Evolutionary conservation across 2,113 vertebrate species (phyloP).

Genomic region (Pipa parva): DNA sequence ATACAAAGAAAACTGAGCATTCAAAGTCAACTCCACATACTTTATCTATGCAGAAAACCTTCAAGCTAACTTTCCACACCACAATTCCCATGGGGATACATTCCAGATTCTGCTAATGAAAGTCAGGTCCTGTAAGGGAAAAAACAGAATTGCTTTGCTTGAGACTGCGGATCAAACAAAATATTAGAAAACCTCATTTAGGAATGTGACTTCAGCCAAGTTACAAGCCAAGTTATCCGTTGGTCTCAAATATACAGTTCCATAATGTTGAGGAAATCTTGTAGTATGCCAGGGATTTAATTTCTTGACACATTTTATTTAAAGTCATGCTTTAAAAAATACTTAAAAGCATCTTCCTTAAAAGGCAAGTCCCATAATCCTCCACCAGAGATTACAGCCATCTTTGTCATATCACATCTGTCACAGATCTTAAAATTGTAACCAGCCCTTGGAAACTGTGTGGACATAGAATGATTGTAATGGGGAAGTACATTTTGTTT

Average conservation of each 20-base stretch:
- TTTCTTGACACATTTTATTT: not conserved
- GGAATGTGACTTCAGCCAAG: conserved; percentile 7
- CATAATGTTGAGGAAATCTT: not conserved
- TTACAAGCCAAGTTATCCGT: conserved; percentile 18
- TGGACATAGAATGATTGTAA: not conserved
- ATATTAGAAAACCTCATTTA: conserved; percentile 13
- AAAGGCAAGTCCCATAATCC: too few species aligned
- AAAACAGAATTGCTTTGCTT: conserved; percentile 23
- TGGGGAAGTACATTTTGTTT: too few species aligned
- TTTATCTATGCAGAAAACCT: conserved; percentile 3
- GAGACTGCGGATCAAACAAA: conserved; percentile 19
- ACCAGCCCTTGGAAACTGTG: not conserved
- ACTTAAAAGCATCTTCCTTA: not conserved
- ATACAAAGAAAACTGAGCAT: not conserved
- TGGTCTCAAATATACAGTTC: conserved; percentile 22
- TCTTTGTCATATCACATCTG: too few species aligned
- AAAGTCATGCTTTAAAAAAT: not conserved
- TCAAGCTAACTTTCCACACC: conserved; percentile 6
- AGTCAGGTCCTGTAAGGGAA: conserved; percentile 32
- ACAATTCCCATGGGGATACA: conserved; percentile 19
- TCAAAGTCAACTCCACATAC: conserved; percentile 1
- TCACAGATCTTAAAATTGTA: not conserved
- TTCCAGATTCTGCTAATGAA: conserved; percentile 27
- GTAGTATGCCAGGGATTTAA: not conserved
- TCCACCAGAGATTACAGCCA: too few species aligned